phyloP scores from a whole-genome alignment of 2,888 invertebrate species.

The Rhyacophila evoluta region DNA sequence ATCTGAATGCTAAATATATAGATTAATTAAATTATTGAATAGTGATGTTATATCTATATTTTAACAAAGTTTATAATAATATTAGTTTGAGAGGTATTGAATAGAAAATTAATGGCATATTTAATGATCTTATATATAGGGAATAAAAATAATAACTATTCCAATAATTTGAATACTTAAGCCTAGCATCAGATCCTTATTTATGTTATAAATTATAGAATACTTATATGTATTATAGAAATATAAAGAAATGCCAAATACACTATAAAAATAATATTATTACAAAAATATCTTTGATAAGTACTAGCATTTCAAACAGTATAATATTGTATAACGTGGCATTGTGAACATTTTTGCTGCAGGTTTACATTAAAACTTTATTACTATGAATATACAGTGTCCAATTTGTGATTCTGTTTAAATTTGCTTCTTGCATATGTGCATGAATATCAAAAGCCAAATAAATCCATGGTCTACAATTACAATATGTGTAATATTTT shows the following conservation, averaged over 20 bases:
- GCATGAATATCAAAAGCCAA: background rate
- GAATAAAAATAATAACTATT: background rate
- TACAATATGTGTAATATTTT: no score
- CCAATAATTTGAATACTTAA: background rate
- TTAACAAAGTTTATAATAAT: no score
- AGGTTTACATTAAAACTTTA: background rate
- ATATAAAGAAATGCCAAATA: conserved; percentile 13
- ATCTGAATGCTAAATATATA: background rate
- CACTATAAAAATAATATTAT: conserved; percentile 7
- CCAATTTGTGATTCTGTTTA: background rate
- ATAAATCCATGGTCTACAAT: no score
- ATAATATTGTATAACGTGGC: background rate
- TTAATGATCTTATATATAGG: background rate
- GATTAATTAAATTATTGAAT: background rate
- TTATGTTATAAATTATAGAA: background rate
- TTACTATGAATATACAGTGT: background rate
- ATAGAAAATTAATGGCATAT: background rate
- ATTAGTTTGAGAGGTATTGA: no score
- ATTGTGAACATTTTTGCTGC: background rate
- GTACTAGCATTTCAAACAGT: background rate
- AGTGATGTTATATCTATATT: no score
- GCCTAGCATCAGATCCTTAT: background rate
- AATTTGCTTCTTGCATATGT: background rate
- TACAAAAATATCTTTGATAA: conserved; percentile 21
- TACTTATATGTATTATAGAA: background rate